Conservation (phyloP, 1,140 invertebrate species). For the Galleria mellonella region DNA sequence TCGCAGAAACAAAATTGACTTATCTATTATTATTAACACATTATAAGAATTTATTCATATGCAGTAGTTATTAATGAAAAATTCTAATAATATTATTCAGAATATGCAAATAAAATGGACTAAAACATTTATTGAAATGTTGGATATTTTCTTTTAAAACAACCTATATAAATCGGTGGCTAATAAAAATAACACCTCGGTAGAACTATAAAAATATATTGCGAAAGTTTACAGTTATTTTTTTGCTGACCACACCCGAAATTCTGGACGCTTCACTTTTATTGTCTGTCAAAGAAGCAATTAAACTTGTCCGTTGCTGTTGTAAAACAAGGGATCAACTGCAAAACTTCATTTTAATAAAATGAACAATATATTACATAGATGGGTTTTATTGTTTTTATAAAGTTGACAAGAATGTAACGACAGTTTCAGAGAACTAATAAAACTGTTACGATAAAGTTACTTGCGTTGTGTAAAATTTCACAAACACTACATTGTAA, state of each 20-base stretch:
- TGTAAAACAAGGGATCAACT: conserved; percentile 53
- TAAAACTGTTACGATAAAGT: background rate
- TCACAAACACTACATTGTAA: background rate
- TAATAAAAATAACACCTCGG: conserved; percentile 62
- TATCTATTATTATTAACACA: too few species aligned
- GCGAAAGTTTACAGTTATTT: conserved; percentile 48
- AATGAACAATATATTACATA: too few species aligned
- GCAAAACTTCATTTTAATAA: conserved; percentile 18
- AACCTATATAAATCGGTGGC: conserved; percentile 33
- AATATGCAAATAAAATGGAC: too few species aligned
- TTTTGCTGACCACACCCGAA: conserved; percentile 56
- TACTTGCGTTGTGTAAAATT: background rate
- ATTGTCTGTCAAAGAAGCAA: conserved; percentile 62
- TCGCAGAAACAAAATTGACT: too few species aligned
- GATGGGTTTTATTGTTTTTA: too few species aligned
- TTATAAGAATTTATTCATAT: too few species aligned
- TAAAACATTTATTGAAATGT: too few species aligned
- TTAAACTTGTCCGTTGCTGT: conserved; percentile 55
- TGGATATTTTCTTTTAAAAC: too few species aligned
- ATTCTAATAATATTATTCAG: too few species aligned
- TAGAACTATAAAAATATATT: conserved; percentile 66
- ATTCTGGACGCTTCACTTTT: conserved; percentile 27
- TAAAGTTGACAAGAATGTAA: too few species aligned
- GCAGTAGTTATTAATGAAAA: too few species aligned
- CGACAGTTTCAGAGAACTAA: background rate